These are phyloP conservation scores for Peromyscus attwateri DNA, from an alignment of 2,797 vertebrate genomes.

Conservation along the genomic window DNA sequence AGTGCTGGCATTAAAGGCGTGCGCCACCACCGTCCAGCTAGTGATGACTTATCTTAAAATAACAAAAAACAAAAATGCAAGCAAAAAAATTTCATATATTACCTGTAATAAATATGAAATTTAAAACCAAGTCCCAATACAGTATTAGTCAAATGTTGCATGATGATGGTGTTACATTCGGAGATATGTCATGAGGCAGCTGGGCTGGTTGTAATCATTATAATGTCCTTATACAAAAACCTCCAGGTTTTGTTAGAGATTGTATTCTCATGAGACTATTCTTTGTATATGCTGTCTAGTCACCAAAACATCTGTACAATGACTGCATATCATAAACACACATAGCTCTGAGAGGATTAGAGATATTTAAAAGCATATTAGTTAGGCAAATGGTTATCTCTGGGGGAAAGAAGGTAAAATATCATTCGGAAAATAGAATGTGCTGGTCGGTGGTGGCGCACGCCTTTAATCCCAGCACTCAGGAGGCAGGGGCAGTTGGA, in stretches of 20 bases:
- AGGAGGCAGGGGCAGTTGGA: not conserved
- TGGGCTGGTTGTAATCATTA: not conserved
- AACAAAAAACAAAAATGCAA: not conserved
- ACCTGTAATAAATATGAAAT: constrained; percentile 33
- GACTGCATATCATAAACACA: not conserved
- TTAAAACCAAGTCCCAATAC: not conserved
- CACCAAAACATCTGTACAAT: not conserved
- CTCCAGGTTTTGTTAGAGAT: not conserved
- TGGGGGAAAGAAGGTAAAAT: not conserved
- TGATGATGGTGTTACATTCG: too few relatives aligned
- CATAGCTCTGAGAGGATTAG: not conserved
- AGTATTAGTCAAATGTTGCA: not conserved
- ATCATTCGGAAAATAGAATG: not conserved
- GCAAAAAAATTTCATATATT: not conserved
- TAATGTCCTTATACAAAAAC: not conserved
- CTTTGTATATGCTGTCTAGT: not conserved
- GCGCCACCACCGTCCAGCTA: not conserved
- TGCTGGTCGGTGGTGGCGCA: accelerated
- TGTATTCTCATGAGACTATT: not conserved
- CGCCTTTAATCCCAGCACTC: not conserved
- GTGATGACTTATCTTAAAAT: not conserved
- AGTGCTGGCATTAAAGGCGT: too few relatives aligned
- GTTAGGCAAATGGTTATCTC: not conserved
- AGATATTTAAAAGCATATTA: not conserved
- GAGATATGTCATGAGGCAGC: not conserved